Evolutionary conservation across 2,888 invertebrate species (phyloP), one percentile per base, ranked within the genome.

Genomic region (Ophion slaviceki): DNA sequence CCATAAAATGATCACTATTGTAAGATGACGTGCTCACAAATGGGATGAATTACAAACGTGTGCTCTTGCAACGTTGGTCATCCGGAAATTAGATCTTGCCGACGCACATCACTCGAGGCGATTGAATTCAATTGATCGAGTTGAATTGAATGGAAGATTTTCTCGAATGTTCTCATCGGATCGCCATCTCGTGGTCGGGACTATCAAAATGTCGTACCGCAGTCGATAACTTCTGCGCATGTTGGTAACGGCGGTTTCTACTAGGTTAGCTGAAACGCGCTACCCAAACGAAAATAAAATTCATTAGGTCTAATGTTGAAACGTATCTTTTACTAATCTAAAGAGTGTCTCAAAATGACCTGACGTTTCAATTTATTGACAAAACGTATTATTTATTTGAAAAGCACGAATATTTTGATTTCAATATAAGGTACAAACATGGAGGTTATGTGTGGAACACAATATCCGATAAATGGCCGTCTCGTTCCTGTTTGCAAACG

Each of bases 101-200:
- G 36, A 32, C 68, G 70, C 77, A 59, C 64, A 59, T 66, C 53
- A 57, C 64, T 85, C 74, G 28, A 75, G 77, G 20, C 57, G 47
- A 77, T 85, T 78, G 74, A 68, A 78, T 70, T 77, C 57, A 81
- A 85, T 82, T 79, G 61, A 78, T 74, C 74, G 57, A 68, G 64
- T 79, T 70, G 17, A 75, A 84, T 36, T 61, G 28, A 36, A 71
- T 61, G n/a, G 17, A 66, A 59, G 77, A 59, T 64, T 24, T 14
- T 61, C 24, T 45, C 20, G 64, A 75, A 53, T 8, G 6, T 62
- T 77, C 14, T 32, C 24, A 75, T 75, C 11, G 8, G 7, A 59
- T 17, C 10, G 36, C 59, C 59, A 17, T 14, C 78, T 77, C 62
- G 64, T 17, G 70, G 57, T 62, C 14, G 36, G n/a, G 53, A 32